phyloP scores from a whole-genome alignment of 2,797 vertebrate species.

The Mormyrus hasselquistii region DNA sequence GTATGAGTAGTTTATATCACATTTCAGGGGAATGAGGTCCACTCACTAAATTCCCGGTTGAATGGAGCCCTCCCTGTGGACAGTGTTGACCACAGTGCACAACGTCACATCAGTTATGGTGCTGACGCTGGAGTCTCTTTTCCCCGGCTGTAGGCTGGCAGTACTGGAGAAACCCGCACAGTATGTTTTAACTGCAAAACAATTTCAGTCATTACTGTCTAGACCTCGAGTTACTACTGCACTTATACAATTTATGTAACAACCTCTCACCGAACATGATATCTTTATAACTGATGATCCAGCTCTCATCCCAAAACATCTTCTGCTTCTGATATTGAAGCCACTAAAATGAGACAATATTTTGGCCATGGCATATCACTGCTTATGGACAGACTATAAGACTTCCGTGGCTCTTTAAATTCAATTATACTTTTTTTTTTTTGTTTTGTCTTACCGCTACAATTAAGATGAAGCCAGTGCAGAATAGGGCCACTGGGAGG shows the following conservation, averaged over 20 bases:
- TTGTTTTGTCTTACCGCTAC: conserved; percentile 55
- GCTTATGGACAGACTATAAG: background rate
- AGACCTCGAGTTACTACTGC: background rate
- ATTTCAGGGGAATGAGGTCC: background rate
- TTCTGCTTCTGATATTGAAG: conserved; percentile 73
- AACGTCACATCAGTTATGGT: conserved; percentile 49
- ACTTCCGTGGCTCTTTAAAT: background rate
- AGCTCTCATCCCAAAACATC: conserved; percentile 75
- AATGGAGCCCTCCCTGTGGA: conserved; percentile 53
- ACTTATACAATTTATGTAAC: background rate
- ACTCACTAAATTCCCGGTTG: conserved; percentile 64
- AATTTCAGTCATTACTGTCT: background rate
- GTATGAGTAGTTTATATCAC: background rate
- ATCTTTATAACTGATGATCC: conserved; percentile 67
- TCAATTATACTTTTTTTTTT: background rate
- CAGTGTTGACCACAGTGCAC: conserved; percentile 51
- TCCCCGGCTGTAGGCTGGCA: conserved; percentile 51
- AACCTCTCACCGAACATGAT: conserved; percentile 59
- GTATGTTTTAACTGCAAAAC: conserved; percentile 46
- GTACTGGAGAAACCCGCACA: conserved; percentile 52
- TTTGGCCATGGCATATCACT: background rate
- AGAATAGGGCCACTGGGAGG: conserved; percentile 62
- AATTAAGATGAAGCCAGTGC: conserved; percentile 63
- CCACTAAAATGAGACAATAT: conserved; percentile 48
- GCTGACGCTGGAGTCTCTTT: conserved; percentile 54